Base-by-base conservation (phyloP, 2,797 vertebrate genomes). In the Pelodytes ibericus region DNA sequence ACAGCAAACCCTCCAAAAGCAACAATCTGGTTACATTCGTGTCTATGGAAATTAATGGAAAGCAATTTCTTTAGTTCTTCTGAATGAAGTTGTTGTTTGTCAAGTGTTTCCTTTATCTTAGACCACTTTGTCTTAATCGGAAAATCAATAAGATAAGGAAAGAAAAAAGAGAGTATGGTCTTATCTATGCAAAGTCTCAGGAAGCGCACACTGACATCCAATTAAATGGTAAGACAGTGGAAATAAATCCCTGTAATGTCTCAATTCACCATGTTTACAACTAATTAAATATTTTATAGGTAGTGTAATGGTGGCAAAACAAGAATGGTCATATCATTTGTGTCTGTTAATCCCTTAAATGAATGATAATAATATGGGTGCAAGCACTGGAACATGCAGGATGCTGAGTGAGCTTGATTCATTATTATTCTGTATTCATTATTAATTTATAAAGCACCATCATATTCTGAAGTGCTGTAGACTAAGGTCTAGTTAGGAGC, bases 71-170 rank as follows among this genome's bases (percentile, higher is more conserved):
- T 53, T 53, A 6, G 49, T 20, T 3, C 20, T 53, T 53, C 49
- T 53, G n/a, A 4, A 53, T 20, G 22, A 20, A 53, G 18, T 22
- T 18, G 18, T 53, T 53, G 49, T 53, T 53, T 53, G 49, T 53
- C 49, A 53, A 53, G 20, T 53, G 20, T 11, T 22, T 24, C 49
- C 20, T 22, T 20, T 53, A 24, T 53, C 20, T 53, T 53, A 24
- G 16, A 53, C 20, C n/a, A 20, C 18, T 53, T 53, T 53, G 49
- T 53, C 16, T 53, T 53, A 53, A 20, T 20, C 20, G 16, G 49
- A 53, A 53, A 53, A 53, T 53, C 49, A 53, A 53, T 53, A 53
- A 22, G n/a, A 53, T 53, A 53, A 24, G 5, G n/a, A 53, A 20
- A 24, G 49, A 5, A 53, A 53, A n/a, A n/a, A 53, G n/a, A 22